Evolutionary conservation across 2,113 vertebrate genomes (phyloP).

Genomic region (Noctilio leporinus): DNA sequence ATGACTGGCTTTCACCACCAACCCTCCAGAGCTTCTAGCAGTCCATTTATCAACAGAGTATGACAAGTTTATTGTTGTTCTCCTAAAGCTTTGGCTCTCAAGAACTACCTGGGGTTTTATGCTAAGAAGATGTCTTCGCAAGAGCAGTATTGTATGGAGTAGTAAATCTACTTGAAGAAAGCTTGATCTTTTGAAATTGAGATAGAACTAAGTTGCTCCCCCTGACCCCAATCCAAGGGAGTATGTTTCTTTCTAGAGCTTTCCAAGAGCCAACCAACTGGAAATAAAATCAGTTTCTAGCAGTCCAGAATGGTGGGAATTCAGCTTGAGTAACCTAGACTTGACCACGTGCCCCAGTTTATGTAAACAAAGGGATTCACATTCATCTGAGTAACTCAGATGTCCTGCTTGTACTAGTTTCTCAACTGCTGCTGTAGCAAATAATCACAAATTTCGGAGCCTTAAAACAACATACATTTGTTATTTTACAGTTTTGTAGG

Average conservation of each 20-base stretch:
- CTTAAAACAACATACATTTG: not conserved
- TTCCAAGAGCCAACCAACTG: not conserved
- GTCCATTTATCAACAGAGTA: slow-evolving; percentile 40
- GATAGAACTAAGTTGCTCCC: not conserved
- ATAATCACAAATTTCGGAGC: not conserved
- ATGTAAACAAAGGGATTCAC: slow-evolving; percentile 4
- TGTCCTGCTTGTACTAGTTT: slow-evolving; percentile 37
- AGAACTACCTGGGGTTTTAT: slow-evolving; percentile 18
- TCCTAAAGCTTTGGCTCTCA: slow-evolving; percentile 50
- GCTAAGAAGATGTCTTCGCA: slow-evolving; percentile 25
- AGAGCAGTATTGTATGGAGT: slow-evolving; percentile 23
- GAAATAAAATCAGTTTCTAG: slow-evolving; percentile 38
- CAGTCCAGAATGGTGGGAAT: not conserved
- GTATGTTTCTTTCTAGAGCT: slow-evolving; percentile 11
- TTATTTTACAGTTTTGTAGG: not conserved
- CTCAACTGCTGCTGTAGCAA: slow-evolving; percentile 7
- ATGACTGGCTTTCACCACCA: slow-evolving; percentile 48
- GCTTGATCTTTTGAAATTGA: not conserved
- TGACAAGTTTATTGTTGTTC: slow-evolving; percentile 73
- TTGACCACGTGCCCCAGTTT: not conserved
- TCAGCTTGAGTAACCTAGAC: slow-evolving; percentile 6
- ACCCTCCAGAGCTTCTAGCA: slow-evolving; percentile 52
- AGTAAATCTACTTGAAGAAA: not conserved
- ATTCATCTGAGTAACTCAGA: slow-evolving; percentile 12
- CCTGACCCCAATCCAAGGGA: not conserved